A percentile compares a stretch with the other conserved stretches of the same genome.
Conservation (phyloP, 2,888 invertebrate genomes). For the Syritta pipiens region DNA sequence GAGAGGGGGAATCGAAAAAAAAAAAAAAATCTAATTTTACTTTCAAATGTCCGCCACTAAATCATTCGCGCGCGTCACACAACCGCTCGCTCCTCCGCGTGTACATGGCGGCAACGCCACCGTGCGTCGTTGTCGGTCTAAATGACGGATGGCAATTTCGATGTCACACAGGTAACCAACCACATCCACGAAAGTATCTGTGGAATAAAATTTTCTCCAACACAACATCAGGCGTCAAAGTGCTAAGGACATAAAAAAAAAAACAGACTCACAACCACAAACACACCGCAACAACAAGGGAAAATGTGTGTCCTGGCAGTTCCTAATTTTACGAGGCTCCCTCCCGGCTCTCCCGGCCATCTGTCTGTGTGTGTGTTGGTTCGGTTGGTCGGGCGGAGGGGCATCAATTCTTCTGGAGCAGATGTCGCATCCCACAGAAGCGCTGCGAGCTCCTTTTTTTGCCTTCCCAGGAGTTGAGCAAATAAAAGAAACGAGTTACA, state of each 20-base stretch:
- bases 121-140: constrained; percentile 30
- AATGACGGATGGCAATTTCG: constrained; percentile 63
- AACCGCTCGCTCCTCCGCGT: too few relatives aligned
- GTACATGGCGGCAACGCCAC: constrained; percentile 65
- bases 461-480: too few relatives aligned
- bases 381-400: constrained; percentile 22
- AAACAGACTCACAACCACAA: constrained; percentile 1
- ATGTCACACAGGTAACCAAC: constrained; percentile 59
- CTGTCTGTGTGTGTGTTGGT: constrained; percentile 10
- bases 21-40: constrained; percentile 74
- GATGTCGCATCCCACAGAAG: constrained; percentile 10
- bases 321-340: constrained; percentile 53
- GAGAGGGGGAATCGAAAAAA: too few relatives aligned
- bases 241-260: constrained; percentile 49
- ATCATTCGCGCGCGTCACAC: constrained; percentile 68
- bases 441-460: too few relatives aligned
- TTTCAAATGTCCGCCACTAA: constrained; percentile 71
- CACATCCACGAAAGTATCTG: constrained; percentile 24
- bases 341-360: constrained; percentile 8
- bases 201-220: constrained; percentile 40
- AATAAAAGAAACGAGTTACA: constrained; percentile 50
- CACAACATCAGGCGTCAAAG: constrained; percentile 54
- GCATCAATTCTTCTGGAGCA: constrained; percentile 45
- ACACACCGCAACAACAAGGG: constrained; percentile 3
- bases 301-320: constrained; percentile 23